Conservation (phyloP, 2,888 invertebrate species). For the Neuroscelio doddi region DNA sequence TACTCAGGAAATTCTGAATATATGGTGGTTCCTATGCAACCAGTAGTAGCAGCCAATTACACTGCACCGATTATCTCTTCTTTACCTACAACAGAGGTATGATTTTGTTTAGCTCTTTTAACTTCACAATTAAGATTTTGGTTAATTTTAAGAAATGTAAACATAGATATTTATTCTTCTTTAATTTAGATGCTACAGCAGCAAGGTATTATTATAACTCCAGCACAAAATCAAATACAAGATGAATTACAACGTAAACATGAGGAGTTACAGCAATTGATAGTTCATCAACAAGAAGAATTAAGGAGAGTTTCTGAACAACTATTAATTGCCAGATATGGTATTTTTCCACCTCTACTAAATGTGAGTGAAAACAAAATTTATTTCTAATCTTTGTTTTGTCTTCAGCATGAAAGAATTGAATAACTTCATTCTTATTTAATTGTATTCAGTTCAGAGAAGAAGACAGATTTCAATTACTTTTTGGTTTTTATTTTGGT, state of each 20-base stretch:
- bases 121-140: background rate
- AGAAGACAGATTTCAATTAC: no score
- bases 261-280: conserved; percentile 87
- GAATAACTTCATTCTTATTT: no score
- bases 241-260: conserved; percentile 81
- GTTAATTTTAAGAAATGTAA: conserved; percentile 2
- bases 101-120: conserved; percentile 6
- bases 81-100: conserved; percentile 61
- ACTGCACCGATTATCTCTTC: conserved; percentile 63
- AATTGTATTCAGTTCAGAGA: no score
- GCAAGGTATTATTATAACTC: conserved; percentile 74
- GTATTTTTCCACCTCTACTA: conserved; percentile 74
- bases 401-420: no score
- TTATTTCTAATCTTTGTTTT: no score
- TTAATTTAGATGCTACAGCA: conserved; percentile 60
- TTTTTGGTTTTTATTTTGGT: background rate
- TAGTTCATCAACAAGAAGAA: conserved; percentile 90
- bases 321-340: conserved; percentile 85
- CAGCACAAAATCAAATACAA: conserved; percentile 74
- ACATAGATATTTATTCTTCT: background rate
- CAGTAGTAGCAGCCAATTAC: conserved; percentile 74
- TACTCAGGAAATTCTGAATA: conserved; percentile 72
- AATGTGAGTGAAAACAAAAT: conserved; percentile 65
- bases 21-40: conserved; percentile 76
- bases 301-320: conserved; percentile 90